Percentiles rank a stretch among this genome's conserved stretches.
phyloP scores from a whole-genome alignment of 2,113 vertebrate species.

The Ahaetulla prasina region DNA sequence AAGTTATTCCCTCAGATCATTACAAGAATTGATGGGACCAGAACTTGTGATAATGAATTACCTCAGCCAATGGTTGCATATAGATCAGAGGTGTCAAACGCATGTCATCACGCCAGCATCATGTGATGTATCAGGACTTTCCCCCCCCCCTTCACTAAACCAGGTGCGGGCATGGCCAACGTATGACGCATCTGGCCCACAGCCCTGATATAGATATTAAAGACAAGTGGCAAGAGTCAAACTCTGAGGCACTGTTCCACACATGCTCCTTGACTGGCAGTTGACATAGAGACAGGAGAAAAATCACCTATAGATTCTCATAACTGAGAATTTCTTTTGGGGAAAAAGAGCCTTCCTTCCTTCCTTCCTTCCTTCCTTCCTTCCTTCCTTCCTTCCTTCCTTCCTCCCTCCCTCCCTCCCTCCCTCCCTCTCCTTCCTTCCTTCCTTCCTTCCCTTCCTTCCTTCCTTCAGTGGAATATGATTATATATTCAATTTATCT shows the following conservation, averaged over 20 bases:
- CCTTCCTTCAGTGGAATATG: background rate
- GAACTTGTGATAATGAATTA: background rate
- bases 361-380: background rate
- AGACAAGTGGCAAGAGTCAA: background rate
- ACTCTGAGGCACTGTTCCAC: background rate
- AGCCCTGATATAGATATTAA: background rate
- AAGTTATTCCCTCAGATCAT: background rate
- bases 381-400: background rate
- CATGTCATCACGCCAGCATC: no score
- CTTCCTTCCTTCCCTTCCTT: background rate
- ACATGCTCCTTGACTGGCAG: background rate
- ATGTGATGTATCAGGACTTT: no score
- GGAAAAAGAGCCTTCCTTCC: background rate
- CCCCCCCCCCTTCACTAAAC: no score
- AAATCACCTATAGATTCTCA: background rate
- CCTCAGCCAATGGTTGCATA: background rate
- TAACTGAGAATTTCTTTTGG: background rate
- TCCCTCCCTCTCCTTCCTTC: accelerated
- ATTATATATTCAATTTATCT: background rate
- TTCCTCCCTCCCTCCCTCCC: no score
- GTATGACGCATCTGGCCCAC: no score
- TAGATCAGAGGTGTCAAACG: no score
- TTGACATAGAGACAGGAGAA: background rate
- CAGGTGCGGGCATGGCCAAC: no score
- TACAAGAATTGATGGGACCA: background rate